Percentiles rank a stretch among this genome's conserved stretches.
Conservation (phyloP, 53 echinoderm and acorn worm genomes). For the Patiria pectinifera region DNA sequence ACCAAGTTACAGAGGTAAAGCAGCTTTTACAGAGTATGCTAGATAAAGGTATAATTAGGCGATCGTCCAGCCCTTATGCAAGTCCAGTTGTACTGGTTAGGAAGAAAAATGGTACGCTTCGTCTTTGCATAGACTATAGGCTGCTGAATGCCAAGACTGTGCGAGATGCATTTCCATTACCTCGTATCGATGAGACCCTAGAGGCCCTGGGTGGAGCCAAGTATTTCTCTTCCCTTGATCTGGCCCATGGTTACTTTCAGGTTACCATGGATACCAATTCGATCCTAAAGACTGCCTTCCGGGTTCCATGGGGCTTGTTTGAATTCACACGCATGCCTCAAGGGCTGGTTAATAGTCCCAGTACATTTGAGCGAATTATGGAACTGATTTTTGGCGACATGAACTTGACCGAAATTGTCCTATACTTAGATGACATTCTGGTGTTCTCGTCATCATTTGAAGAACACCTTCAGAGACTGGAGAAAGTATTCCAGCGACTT, state of each 20-base stretch:
- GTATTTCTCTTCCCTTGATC: constrained; percentile 50
- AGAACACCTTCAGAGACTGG: constrained; percentile 21
- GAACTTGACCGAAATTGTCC: constrained; percentile 5
- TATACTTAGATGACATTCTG: constrained; percentile 35
- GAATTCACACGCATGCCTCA: constrained; percentile 41
- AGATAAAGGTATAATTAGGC: neutral
- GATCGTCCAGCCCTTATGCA: constrained; percentile 7
- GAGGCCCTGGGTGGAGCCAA: constrained; percentile 40
- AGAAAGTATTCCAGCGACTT: constrained; percentile 6
- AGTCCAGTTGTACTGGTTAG: no score
- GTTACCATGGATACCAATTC: constrained; percentile 32
- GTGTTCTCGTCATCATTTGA: constrained; percentile 9
- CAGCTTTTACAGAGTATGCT: constrained; percentile 6
- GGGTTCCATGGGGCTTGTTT: constrained; percentile 58
- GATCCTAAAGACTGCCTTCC: constrained; percentile 11
- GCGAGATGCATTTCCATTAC: constrained; percentile 26
- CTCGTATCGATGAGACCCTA: constrained; percentile 25
- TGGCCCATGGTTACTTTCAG: constrained; percentile 58
- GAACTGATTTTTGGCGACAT: constrained; percentile 52
- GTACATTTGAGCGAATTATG: constrained; percentile 50
- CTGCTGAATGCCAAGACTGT: constrained; percentile 15
- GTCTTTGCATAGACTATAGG: constrained; percentile 33
- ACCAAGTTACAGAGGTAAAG: neutral
- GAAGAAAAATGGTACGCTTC: constrained; percentile 31
- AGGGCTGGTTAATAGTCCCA: constrained; percentile 52